Evolutionary conservation across 2,888 invertebrate genomes (phyloP), one percentile per base, ranked within the genome.

Genomic region (Gastracanthus pulcherrimus): DNA sequence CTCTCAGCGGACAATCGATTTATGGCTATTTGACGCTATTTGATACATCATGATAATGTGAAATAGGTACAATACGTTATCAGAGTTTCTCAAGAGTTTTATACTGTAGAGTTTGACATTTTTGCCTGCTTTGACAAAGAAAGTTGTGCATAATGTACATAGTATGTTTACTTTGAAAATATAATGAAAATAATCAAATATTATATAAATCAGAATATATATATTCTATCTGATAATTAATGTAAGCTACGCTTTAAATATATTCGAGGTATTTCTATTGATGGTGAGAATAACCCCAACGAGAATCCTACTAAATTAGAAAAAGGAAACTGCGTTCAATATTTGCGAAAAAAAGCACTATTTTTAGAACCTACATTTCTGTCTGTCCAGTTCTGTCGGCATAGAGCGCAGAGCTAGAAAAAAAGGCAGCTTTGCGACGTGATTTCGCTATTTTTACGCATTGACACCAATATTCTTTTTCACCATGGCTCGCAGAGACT

Each of bases 371-470:
- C 4, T 7, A 11, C 23, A 51, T 38, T 48, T 38, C 7, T 11
- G 48, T n/a, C n/a, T 48, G n/a, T 38, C 66, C 3, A 51, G 45
- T 26, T 67, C 9, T 6, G 38, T 16, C n/a, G 4, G 31, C 69
- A 60, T 34, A 76, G 60, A 45, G 38, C 11, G n/a, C 19, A 19
- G 13, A 67, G 19, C 31, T 19, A 62, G 19, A 51, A 77, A 51
- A 36, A 71, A 29, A 7, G 26, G 16, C 7, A 4, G 1, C 38
- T 36, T 51, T 29, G 45, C n/a, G 29, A 78, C 31, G 38, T 64
- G 51, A 78, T 78, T 77, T 64, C 45, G 36, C 51, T 78, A 70
- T 78, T 78, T 78, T 62, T 62, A 62, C 6, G 3, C 48, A 36
- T 16, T 38, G 51, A 66, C 29, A 55, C 51, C 38, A 31, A 38